Evolutionary conservation across 2,888 invertebrate genomes (phyloP).

Genomic region (Anoplius nigerrimus): DNA sequence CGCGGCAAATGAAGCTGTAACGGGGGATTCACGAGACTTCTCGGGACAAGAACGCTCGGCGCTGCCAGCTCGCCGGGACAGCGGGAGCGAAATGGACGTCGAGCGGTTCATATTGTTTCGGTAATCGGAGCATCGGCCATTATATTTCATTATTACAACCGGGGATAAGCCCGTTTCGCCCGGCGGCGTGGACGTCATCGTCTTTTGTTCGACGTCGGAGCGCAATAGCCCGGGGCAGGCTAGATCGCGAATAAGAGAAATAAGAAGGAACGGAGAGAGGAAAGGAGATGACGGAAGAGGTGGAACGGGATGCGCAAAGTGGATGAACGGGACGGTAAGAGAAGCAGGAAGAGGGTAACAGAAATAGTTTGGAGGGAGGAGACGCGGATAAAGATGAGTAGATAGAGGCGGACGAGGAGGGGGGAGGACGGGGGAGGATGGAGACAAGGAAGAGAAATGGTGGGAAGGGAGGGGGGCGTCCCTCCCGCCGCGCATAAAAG

Average conservation of each 20-base stretch:
- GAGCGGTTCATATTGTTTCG: conserved; percentile 32
- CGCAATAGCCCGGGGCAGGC: conserved; percentile 20
- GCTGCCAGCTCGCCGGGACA: background rate
- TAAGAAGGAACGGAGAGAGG: too few relatives aligned
- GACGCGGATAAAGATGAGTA: conserved; percentile 13
- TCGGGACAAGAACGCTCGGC: background rate
- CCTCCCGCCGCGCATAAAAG: conserved; percentile 20
- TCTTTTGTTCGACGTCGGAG: conserved; percentile 24
- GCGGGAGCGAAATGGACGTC: conserved; percentile 9
- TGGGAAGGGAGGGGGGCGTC: background rate
- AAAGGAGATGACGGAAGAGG: too few relatives aligned
- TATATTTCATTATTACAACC: conserved; percentile 34
- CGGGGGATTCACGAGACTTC: conserved; percentile 1
- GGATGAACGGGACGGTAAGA: background rate
- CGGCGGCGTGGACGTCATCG: background rate
- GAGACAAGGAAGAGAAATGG: background rate
- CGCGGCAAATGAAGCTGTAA: conserved; percentile 30
- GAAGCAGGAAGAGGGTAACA: background rate
- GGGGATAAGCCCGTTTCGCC: conserved; percentile 21
- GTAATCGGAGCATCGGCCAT: conserved; percentile 34
- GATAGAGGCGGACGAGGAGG: conserved; percentile 14
- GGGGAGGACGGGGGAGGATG: conserved; percentile 10
- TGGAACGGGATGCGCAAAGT: background rate
- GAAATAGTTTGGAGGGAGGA: background rate
- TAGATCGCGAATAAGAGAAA: too few relatives aligned